Base-by-base conservation (phyloP, 2,797 vertebrate genomes). In the Ficedula albicollis region DNA sequence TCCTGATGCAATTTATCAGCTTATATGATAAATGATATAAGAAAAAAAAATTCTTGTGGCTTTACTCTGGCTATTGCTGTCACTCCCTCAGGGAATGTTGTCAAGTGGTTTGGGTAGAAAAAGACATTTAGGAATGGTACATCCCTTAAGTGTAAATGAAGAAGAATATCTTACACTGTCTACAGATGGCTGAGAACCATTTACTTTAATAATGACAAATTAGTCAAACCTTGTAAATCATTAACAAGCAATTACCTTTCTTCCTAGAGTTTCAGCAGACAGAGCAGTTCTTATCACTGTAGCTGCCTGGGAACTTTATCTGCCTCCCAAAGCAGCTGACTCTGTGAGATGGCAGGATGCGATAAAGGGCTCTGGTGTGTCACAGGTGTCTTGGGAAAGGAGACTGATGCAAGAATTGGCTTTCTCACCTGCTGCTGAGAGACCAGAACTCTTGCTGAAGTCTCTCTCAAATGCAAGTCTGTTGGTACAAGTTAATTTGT, bases 171-270 rank as follows among this genome's bases (percentile, higher is more conserved):
- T 95, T 62, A 26, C 39, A 25, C 39, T 87, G 13, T 90, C 96
- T 95, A 84, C 80, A 84, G 63, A 85, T 90, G 84, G 25, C 68
- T 63, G 72, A 86, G 82, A 96, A 69, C 72, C 74, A 84, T 96
- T 96, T 94, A 77, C 76, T 91, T 95, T 93, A 95, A 95, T 87
- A 96, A 78, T 63, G 86, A 93, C 84, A 95, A 95, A 95, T 95
- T 94, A 96, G 83, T 84, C 79, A 86, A 95, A 90, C 68, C 80
- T 84, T 95, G 67, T 89, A 96, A 97, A 93, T 97, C 92, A 97
- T 97, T 97, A 96, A 87, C 68, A 85, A 90, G 64, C 84, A 96
- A 95, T 97, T 95, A 95, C 70, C 66, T 86, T 78, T 18, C 19
- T 80, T 90, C 77, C 85, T 93, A 67, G 81, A 89, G 69, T 96